Conservation (phyloP, 1,140 invertebrate genomes). For the Musca vetustissima region DNA sequence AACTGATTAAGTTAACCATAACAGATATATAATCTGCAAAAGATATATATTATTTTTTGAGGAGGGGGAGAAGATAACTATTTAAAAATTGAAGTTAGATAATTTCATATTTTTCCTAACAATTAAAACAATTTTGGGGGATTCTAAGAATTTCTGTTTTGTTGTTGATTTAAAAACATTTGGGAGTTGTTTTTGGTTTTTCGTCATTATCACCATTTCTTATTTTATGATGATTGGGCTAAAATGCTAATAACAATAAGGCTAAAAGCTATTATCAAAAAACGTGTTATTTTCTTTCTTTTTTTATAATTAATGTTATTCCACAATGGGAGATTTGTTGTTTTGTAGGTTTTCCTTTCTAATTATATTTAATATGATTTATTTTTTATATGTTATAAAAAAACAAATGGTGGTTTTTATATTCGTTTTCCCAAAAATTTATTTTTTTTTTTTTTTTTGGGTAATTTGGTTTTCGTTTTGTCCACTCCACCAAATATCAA, state of each 20-base stretch:
- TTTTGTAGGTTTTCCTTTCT: neutral
- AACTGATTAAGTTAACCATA: neutral
- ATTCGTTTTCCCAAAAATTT: too few relatives aligned
- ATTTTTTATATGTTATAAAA: slow-evolving; percentile 6
- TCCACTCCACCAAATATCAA: slow-evolving; percentile 24
- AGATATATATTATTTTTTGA: neutral
- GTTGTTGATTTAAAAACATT: too few relatives aligned
- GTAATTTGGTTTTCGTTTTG: neutral
- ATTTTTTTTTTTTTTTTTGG: neutral
- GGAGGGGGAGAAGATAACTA: neutral
- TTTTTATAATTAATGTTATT: too few relatives aligned
- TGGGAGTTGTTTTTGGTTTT: too few relatives aligned
- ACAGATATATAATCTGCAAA: neutral
- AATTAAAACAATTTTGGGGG: neutral
- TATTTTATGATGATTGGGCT: neutral
- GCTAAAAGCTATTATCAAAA: slow-evolving; percentile 17
- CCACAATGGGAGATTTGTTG: neutral
- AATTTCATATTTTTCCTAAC: slow-evolving; percentile 1
- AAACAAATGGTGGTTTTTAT: too few relatives aligned
- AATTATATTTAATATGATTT: slow-evolving; percentile 7
- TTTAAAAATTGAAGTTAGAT: neutral
- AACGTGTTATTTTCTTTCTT: too few relatives aligned
- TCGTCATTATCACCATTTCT: too few relatives aligned
- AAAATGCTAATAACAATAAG: slow-evolving; percentile 20
- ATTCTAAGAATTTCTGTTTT: too few relatives aligned